Percentiles rank a stretch among this genome's conserved stretches.
phyloP scores from a whole-genome alignment of 2,888 invertebrate genomes.

The Synanthedon tipuliformis region DNA sequence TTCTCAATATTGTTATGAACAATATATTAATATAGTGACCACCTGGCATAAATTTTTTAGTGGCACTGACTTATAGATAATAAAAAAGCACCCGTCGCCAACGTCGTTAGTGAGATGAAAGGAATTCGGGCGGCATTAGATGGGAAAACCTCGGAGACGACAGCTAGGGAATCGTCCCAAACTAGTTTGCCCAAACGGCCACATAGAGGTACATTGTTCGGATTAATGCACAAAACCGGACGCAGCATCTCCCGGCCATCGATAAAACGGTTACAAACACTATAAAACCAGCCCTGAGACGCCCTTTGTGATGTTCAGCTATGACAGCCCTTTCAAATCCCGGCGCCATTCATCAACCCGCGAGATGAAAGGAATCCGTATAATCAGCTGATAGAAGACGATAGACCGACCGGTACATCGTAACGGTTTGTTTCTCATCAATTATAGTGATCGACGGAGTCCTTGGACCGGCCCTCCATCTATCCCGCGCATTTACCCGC shows the following conservation, averaged over 20 bases:
- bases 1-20: too few relatives aligned
- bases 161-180: constrained; percentile 45
- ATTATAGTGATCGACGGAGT: constrained; percentile 41
- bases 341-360: constrained; percentile 45
- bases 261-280: constrained; percentile 52
- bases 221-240: constrained; percentile 64
- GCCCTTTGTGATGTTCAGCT: constrained; percentile 50
- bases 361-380: constrained; percentile 50
- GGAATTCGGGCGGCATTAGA: constrained; percentile 39
- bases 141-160: constrained; percentile 19
- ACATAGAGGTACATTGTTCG: constrained; percentile 53
- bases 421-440: constrained; percentile 59
- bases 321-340: constrained; percentile 43
- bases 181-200: constrained; percentile 62
- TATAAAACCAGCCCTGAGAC: constrained; percentile 51
- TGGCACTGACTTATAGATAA: constrained; percentile 10
- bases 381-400: constrained; percentile 50
- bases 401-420: constrained; percentile 7
- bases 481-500: constrained; percentile 26
- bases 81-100: constrained; percentile 24
- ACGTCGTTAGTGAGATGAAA: constrained; percentile 43
- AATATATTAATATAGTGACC: too few relatives aligned
- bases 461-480: constrained; percentile 18
- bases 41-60: too few relatives aligned
- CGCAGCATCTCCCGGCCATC: constrained; percentile 53